Percentiles rank a stretch among this genome's conserved stretches.
phyloP scores from a whole-genome alignment of 2,113 vertebrate species.

The Motacilla alba region DNA sequence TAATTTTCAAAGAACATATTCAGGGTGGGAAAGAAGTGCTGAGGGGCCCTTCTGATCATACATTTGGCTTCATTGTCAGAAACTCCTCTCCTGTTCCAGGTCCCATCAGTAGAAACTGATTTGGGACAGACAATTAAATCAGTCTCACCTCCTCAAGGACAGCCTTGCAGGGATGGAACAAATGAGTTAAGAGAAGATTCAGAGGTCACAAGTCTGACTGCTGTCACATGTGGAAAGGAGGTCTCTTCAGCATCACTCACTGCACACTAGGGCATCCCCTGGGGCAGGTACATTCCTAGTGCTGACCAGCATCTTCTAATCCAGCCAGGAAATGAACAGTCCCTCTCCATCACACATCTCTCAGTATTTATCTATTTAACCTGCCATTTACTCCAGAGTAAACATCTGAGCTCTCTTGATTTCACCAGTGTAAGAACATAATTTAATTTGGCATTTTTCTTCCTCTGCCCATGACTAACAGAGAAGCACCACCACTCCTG shows the following conservation, averaged over 20 bases:
- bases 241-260: not conserved
- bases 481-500: not conserved
- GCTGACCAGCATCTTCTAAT: not conserved
- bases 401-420: not conserved
- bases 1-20: not conserved
- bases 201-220: not conserved
- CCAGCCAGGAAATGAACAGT: not conserved
- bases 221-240: not conserved
- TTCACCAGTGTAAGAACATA: not conserved
- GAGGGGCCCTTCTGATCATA: not conserved
- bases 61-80: not conserved
- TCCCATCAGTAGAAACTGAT: not conserved
- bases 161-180: not conserved
- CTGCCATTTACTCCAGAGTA: not conserved
- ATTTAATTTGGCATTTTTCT: not conserved
- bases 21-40: fast-evolving
- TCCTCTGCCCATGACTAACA: not conserved
- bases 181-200: not conserved
- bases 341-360: not conserved
- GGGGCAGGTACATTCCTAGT: not conserved
- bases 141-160: not conserved
- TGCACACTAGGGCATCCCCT: not conserved
- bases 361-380: not conserved
- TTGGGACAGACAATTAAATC: not conserved
- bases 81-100: not conserved